Evolutionary conservation across 2,113 vertebrate species (phyloP), one percentile per base, ranked within the genome.

Genomic region (Laticauda laticaudata): DNA sequence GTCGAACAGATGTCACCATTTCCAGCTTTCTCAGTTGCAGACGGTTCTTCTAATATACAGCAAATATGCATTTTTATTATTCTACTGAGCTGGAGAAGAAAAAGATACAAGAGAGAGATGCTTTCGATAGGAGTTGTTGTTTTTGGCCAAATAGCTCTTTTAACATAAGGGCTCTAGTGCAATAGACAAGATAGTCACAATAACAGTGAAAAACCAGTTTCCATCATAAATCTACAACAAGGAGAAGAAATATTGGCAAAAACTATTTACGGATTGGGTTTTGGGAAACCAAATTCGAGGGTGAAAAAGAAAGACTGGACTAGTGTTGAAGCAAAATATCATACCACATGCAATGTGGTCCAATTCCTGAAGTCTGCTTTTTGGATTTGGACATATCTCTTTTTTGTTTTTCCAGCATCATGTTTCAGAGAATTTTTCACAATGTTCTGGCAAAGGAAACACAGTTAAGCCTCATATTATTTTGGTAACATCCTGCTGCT

Each of bases 1-100:
- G 2, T 39, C n/a, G 86, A 64, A 26, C 45, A 64, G 91, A 92
- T 88, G 59, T 20, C 59, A 18, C 39, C 23, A 24, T 34, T 26
- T 54, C 29, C 14, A 69, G 39, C 34, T 53, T 88, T 92, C 29
- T 88, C 91, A 34, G 45, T 20, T 69, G 45, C 21, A 11, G 57
- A 88, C 3, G 8, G 29, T 88, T 53, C 11, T 92, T 64, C 20
- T 61, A 54, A 54, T 88, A 43, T 88, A 54, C 54, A 69, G 26
- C 12, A 88, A 64, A 69, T 87, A 61, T 51, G 85, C 59, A 43
- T 69, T 92, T 54, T 92, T 92, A 69, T 92, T 88, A 69, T 64
- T 54, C 91, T 87, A 7, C 91, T 39, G 57, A 53, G 91, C 34
- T 54, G n/a, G 9, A 23, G 86, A 54, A 23, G 48, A 23, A 69